Base-by-base conservation (phyloP, 2,888 invertebrate genomes). In the Diaprepes abbreviatus region DNA sequence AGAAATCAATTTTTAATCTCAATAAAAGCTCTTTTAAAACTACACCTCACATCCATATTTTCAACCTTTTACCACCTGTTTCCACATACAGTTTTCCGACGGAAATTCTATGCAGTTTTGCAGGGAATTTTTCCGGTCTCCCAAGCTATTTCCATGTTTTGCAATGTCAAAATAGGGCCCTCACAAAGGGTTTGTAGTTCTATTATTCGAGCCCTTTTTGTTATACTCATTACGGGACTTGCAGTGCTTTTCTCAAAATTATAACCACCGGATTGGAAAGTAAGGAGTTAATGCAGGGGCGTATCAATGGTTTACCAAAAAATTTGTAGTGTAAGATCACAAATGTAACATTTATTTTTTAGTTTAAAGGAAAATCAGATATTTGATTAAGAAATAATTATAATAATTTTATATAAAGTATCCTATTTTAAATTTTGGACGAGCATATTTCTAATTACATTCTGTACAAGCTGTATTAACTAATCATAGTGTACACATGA, bases 121-220 rank as follows among this genome's bases (percentile, higher is more conserved):
- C 19, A 21, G 28, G 40, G n/a, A 58, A 24, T 58, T 40, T 40
- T 58, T 58, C 43, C 43, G 24, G 24, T 43, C 14, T 43, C 45
- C 45, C 43, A 24, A 59, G 58, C 58, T 59, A 45, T 38, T 63
- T 52, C 52, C 63, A 9, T 5, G 35, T 33, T 62, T 52, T 52
- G 31, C 28, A 17, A 52, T 38, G 52, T 36, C 35, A 14, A 63
- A 63, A 63, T 63, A 52, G 36, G 52, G 52, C 19, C 14, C 12
- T 52, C 14, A 63, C 63, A 63, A 63, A 63, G 52, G 50, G 63
- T 17, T 38, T 24, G 36, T 52, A 35, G 52, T 31, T 63, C 63
- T 45, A 63, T 63, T 63, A 63, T 63, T 36, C 19, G 63, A 52
- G 38, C 12, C 63, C 63, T 52, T 63, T 63, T 38, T 52, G 63